These are phyloP conservation scores for Drosophila rellima DNA, from an alignment of 2,888 invertebrate species.

Conservation along the genomic window DNA sequence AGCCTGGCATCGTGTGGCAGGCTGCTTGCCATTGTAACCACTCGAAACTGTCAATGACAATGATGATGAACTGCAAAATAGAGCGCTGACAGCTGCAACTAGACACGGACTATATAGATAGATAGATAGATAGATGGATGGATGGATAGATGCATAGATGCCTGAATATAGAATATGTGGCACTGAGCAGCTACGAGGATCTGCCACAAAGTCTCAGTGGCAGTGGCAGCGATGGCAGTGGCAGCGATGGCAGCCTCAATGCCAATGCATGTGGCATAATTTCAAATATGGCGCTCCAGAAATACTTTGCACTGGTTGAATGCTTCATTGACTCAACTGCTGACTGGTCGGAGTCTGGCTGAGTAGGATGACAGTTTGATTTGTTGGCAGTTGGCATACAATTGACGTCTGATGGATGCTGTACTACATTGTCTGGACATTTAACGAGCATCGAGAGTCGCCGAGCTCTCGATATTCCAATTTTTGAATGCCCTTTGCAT, in stretches of 20 bases:
- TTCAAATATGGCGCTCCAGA: constrained; percentile 77
- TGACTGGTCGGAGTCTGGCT: constrained; percentile 41
- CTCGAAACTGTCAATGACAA: constrained; percentile 79
- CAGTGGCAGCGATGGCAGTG: constrained; percentile 14
- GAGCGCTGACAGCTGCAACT: constrained; percentile 80
- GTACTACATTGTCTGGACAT: constrained; percentile 78
- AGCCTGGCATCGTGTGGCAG: constrained; percentile 22
- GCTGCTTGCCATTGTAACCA: constrained; percentile 76
- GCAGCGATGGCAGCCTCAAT: constrained; percentile 25
- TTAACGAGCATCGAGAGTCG: constrained; percentile 50
- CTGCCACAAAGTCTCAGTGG: constrained; percentile 30
- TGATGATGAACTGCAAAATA: constrained; percentile 82
- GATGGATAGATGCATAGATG: constrained; percentile 39
- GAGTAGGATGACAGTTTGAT: constrained; percentile 75
- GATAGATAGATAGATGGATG: constrained; percentile 35
- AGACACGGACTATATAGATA: constrained; percentile 66
- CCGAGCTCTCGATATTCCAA: constrained; percentile 28
- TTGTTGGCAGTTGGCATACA: constrained; percentile 80
- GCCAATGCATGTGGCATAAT: constrained; percentile 72
- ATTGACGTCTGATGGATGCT: constrained; percentile 80
- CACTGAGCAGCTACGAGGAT: constrained; percentile 35
- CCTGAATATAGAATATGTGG: constrained; percentile 53
- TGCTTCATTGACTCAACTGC: constrained; percentile 57
- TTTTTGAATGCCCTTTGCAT: constrained; percentile 30
- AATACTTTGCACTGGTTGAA: constrained; percentile 76